Conservation (phyloP, 2,113 vertebrate genomes). For the Gracilinanus agilis region DNA sequence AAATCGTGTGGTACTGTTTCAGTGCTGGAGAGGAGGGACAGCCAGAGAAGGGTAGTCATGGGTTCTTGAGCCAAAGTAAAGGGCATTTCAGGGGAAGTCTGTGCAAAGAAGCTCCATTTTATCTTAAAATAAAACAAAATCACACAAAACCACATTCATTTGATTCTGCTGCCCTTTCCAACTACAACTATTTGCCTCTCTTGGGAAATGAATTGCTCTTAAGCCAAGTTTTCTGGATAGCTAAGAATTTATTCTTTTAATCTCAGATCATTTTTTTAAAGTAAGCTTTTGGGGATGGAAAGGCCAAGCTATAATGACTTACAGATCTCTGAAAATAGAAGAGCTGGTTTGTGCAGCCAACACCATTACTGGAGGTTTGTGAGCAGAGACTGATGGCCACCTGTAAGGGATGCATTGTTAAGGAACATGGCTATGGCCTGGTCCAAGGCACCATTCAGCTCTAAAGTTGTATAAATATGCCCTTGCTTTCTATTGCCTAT, state of each 20-base stretch:
- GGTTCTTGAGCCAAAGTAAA: background rate
- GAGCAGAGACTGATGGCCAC: background rate
- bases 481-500: background rate
- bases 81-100: background rate
- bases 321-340: background rate
- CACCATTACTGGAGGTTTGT: background rate
- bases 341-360: background rate
- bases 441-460: background rate
- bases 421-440: background rate
- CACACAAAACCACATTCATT: background rate
- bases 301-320: background rate
- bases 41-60: background rate
- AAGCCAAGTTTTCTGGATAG: background rate
- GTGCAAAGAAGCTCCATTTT: background rate
- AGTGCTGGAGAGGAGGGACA: background rate
- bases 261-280: background rate
- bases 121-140: background rate
- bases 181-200: background rate
- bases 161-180: background rate
- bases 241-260: background rate
- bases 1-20: background rate
- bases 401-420: background rate
- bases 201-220: background rate
- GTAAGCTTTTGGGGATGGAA: background rate
- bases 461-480: background rate